Evolutionary conservation across 2,888 invertebrate genomes (phyloP), one percentile per base, ranked within the genome.

Genomic region (Rhamphomyia laevipes): DNA sequence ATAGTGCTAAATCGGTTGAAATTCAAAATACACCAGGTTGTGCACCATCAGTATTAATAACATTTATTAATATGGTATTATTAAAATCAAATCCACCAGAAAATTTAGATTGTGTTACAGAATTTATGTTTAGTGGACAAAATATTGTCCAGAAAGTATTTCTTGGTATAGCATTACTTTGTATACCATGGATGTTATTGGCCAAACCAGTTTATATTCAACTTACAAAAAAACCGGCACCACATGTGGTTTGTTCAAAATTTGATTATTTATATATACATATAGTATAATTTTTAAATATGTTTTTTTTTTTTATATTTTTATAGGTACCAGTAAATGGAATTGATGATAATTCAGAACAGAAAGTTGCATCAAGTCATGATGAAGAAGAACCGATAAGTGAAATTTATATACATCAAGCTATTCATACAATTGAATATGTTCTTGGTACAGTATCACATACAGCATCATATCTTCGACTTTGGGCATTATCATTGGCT

Each of bases 351-450:
- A n/a, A 2, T 35, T 3, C n/a, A 2, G 35, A 35, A 35, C 23
- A 27, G 4, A 27, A 27, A 27, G 7, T 13, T 59, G 58, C 1
- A 59, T 58, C 11, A 50, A 40, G 66, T 47, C 74, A 75, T 0
- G 84, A 77, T 54, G 69, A 72, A 4, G 77, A 80, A 0, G 87
- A 82, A 57, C 76, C 84, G 2, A 83, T 92, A 71, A 80, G 86
- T 55, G 95, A 95, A 65, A 73, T 93, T 58, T 86, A 91, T 76
- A 93, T 96, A 61, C 86, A 93, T 67, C 94, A 95, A 65, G 85
- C 82, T 16, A 96, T 96, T 60, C 95, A 96, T 71, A 96, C 96
- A 2, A 94, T 96, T 53, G 96, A 96, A 73, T 97, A 91, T 63
- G 91, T 93, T 55, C 78, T 96, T 54, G 93, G 94, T 61, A 94